A percentile compares a stretch with the other conserved stretches of the same genome.
Evolutionary conservation across 1,140 invertebrate species (phyloP).

Genomic region (Argopecten irradians): DNA sequence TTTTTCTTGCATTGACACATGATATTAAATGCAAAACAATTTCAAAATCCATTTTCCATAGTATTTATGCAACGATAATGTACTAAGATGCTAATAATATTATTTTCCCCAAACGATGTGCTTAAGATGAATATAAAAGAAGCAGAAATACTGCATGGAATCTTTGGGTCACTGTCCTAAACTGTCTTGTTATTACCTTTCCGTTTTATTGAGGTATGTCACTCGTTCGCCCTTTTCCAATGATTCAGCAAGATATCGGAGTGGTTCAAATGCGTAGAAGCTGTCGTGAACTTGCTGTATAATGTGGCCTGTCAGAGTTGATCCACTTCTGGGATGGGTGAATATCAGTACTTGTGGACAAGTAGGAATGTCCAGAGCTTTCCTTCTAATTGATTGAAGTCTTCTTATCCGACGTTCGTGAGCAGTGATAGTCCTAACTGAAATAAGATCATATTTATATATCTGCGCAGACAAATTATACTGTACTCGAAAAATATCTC

Average conservation of each 20-base stretch:
- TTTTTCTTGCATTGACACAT: too few relatives aligned
- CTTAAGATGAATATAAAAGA: too few relatives aligned
- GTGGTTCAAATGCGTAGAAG: constrained; percentile 63
- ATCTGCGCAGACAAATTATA: too few relatives aligned
- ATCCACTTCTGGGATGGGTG: constrained; percentile 65
- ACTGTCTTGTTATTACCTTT: background rate
- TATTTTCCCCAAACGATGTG: too few relatives aligned
- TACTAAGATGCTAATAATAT: too few relatives aligned
- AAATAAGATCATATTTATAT: background rate
- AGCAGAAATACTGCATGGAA: too few relatives aligned
- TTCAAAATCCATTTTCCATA: too few relatives aligned
- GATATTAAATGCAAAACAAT: too few relatives aligned
- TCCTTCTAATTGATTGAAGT: background rate
- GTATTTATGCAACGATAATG: too few relatives aligned
- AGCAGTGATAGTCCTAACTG: background rate
- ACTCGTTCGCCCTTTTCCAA: background rate
- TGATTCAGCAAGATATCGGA: constrained; percentile 30
- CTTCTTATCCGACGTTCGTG: background rate
- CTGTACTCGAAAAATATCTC: too few relatives aligned
- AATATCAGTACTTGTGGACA: constrained; percentile 5
- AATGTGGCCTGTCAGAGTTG: constrained; percentile 62
- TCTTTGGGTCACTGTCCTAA: too few relatives aligned
- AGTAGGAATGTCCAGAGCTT: background rate
- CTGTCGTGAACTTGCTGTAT: constrained; percentile 57
- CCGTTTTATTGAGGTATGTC: background rate